Evolutionary conservation across 2,113 vertebrate species (phyloP).

Genomic region (Pterocles orientalis): DNA sequence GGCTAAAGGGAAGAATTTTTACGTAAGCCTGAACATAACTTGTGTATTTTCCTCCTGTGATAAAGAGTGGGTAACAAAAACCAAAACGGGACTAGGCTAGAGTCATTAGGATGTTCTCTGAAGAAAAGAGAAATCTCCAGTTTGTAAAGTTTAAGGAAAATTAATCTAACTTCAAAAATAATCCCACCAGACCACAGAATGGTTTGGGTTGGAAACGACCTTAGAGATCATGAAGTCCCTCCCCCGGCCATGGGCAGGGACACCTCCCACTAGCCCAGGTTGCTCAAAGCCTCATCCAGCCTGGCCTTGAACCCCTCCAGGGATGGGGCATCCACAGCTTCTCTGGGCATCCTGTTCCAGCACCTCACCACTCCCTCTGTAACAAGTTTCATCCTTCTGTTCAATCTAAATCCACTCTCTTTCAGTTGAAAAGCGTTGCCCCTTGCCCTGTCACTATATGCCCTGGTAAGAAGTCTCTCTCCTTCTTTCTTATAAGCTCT

Average conservation of each 20-base stretch:
- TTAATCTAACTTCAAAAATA: neutral
- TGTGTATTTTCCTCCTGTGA: neutral
- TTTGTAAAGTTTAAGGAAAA: neutral
- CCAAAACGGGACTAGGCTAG: neutral
- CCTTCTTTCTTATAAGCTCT: neutral
- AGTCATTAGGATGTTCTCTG: neutral
- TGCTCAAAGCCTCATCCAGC: neutral
- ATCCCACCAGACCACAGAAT: neutral
- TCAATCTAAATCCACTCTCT: neutral
- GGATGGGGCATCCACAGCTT: neutral
- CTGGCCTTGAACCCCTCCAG: neutral
- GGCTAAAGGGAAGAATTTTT: neutral
- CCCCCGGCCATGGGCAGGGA: neutral
- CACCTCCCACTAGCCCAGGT: neutral
- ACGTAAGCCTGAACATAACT: neutral
- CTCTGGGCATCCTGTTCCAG: neutral
- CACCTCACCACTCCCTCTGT: neutral
- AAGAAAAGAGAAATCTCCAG: neutral
- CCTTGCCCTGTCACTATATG: too few species aligned
- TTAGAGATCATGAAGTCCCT: neutral
- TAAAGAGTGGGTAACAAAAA: neutral
- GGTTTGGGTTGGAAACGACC: neutral
- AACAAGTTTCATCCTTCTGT: neutral
- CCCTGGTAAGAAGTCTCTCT: neutral
- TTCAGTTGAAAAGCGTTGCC: neutral